Evolutionary conservation across 2,113 vertebrate genomes (phyloP), one percentile per base, ranked within the genome.

Genomic region (Epinephelus fuscoguttatus): DNA sequence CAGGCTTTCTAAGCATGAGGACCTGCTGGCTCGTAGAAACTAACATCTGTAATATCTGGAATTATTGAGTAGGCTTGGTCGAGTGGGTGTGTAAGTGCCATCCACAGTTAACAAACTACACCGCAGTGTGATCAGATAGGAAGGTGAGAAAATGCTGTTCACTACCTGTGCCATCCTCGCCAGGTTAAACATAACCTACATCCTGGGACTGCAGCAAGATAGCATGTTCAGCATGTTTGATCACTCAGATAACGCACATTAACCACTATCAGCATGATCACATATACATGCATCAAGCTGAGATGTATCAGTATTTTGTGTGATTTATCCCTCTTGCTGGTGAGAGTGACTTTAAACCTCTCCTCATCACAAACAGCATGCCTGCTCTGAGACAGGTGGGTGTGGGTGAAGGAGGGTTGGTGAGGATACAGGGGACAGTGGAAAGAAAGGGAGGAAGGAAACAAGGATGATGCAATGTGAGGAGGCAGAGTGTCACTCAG

Each of bases 381-480:
- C 5, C 25, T 4, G 21, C 40, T 62, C 15, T 37, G 45, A 56
- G 33, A 57, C 4, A 25, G 59, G 19, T 60, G 70, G 23, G 50
- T 66, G 25, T 55, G 12, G 25, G 25, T 53, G n/a, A 64, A 55
- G 7, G 17, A 42, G 23, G 47, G 62, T 42, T 52, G 30, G 10
- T 25, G 3, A 63, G 27, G n/a, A 30, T 53, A 60, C 4, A 17
- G n/a, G 19, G 4, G 18, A 30, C 27, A 57, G 63, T 53, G 15
- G 50, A 23, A 56, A 72, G 12, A 17, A 71, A 18, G 2, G 17
- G 30, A 21, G 10, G 4, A 59, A 30, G 45, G 30, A 85, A 30
- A 27, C 4, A 11, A 45, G 53, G 25, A 49, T 78, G 74, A 75
- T 67, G 76, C 63, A 73, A 85, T n/a, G 0, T 3, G 62, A 74